A percentile compares a stretch with the other conserved stretches of the same genome.
These are phyloP conservation scores for Dolichoris vasculosae DNA, from an alignment of 1,140 invertebrate species.

Conservation along the genomic window DNA sequence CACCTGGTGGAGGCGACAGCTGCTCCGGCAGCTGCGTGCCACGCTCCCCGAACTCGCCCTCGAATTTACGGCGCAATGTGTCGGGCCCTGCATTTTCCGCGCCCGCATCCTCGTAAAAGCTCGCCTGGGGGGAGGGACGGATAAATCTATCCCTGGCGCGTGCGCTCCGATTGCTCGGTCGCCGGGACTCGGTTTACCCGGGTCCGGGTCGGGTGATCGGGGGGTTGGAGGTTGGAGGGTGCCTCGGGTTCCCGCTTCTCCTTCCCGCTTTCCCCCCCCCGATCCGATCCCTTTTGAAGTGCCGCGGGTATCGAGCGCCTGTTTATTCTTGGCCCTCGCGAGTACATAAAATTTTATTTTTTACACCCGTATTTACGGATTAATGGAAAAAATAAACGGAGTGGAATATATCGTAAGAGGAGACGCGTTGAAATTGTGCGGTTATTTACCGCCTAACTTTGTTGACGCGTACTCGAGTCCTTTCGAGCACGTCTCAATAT, in stretches of 20 bases:
- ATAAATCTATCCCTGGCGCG: constrained; percentile 32
- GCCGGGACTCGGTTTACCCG: not conserved
- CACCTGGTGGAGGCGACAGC: constrained; percentile 31
- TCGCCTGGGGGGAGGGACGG: not conserved
- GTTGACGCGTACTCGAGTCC: not conserved
- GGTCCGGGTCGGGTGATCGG: not conserved
- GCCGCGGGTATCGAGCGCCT: not conserved
- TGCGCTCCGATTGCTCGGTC: not conserved
- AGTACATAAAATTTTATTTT: not conserved
- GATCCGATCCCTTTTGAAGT: not conserved
- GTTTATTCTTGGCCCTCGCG: not conserved
- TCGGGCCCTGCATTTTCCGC: not conserved
- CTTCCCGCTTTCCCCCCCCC: not conserved
- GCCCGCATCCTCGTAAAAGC: not conserved
- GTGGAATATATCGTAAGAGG: not conserved
- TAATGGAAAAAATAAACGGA: not conserved
- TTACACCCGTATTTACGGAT: not conserved
- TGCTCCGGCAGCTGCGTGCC: constrained; percentile 29
- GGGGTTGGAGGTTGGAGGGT: not conserved
- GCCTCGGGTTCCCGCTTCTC: not conserved
- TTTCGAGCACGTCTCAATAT: not conserved
- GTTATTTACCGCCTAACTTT: not conserved
- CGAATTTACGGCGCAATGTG: not conserved
- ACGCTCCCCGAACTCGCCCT: not conserved
- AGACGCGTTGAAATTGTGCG: not conserved